Percentiles rank a stretch among this genome's conserved stretches.
phyloP scores from a whole-genome alignment of 2,888 invertebrate species.

The Drosophila buzzatii region DNA sequence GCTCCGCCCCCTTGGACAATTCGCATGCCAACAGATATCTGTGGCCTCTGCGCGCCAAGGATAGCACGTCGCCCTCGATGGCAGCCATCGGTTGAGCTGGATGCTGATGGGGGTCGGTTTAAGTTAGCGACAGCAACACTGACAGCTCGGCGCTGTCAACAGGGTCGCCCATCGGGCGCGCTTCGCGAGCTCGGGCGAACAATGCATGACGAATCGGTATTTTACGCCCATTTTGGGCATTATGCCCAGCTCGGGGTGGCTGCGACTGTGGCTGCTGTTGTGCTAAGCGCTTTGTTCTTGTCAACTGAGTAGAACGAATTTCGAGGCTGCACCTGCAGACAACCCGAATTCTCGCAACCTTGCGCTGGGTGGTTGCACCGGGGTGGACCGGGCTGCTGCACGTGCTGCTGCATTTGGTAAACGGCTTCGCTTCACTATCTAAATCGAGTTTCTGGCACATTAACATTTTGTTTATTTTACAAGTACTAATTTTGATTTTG shows the following conservation, averaged over 20 bases:
- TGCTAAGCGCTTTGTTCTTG: slow-evolving; percentile 80
- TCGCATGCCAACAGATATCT: slow-evolving; percentile 52
- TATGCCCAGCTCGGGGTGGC: slow-evolving; percentile 54
- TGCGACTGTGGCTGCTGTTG: slow-evolving; percentile 49
- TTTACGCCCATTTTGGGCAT: slow-evolving; percentile 82
- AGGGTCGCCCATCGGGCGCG: slow-evolving; percentile 35
- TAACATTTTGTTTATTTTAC: slow-evolving; percentile 76
- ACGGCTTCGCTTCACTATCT: slow-evolving; percentile 11
- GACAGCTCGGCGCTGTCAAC: slow-evolving; percentile 63
- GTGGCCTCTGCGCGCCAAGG: slow-evolving; percentile 50
- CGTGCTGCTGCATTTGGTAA: slow-evolving; percentile 44
- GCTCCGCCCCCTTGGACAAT: slow-evolving; percentile 31
- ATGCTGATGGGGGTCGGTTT: slow-evolving; percentile 36
- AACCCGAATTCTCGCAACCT: slow-evolving; percentile 52
- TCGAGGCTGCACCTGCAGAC: slow-evolving; percentile 84
- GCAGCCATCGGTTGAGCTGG: slow-evolving; percentile 1
- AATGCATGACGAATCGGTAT: slow-evolving; percentile 84
- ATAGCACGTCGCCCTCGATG: slow-evolving; percentile 26
- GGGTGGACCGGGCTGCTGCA: slow-evolving; percentile 30
- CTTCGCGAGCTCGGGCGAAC: slow-evolving; percentile 75
- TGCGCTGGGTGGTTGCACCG: slow-evolving; percentile 44
- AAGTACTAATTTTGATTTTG: slow-evolving; percentile 82
- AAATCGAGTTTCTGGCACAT: slow-evolving; percentile 54
- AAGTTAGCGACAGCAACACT: slow-evolving; percentile 43
- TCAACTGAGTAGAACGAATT: slow-evolving; percentile 85